Evolutionary conservation across 2,797 vertebrate genomes (phyloP), one percentile per base, ranked within the genome.

Genomic region (Liparis tanakae): DNA sequence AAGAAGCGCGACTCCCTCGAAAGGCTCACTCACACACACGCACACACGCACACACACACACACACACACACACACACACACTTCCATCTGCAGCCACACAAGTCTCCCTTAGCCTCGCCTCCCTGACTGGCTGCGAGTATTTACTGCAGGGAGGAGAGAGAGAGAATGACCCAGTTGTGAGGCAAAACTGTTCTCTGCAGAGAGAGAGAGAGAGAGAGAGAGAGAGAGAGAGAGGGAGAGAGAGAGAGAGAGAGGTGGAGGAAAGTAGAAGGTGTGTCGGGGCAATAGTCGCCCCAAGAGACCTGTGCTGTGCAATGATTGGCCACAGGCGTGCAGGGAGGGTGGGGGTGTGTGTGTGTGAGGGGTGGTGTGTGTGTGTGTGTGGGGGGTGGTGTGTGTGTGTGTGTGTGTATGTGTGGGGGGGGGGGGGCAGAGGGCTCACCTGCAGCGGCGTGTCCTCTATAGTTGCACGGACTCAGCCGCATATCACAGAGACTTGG

Each of bases 131-230:
- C 78, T 83, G 58, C 69, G 67, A 75, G 85, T 85, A 78, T 88
- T 91, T 88, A 89, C 89, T 88, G 87, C 81, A 82, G 85, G 90
- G 82, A 89, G 81, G 76, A 83, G 79, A 89, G 76, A 83, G 79
- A 89, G 82, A 79, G 74, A 88, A 79, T 93, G 94, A 94, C 94
- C 93, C 92, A 94, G 87, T 94, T 95, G 90, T 89, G 88, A 91
- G 80, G 85, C 72, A 88, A 88, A 30, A 89, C 81, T 87, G 84
- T 86, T 90, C 90, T 87, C 78, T 80, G 85, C 81, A 88, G 74
- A 74, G 72, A 67, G 46, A 76, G 61, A 58, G 64, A 85, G 67
- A 51, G 12, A 67, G 43, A 43, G 4, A 67, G 58, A 57, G 51
- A 63, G 39, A 67, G 30, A 53, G 50, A 41, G 43, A 30, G 17